Evolutionary conservation across 2,113 vertebrate species (phyloP), one percentile per base, ranked within the genome.

Genomic region (Boulengeromyrus knoepffleri): DNA sequence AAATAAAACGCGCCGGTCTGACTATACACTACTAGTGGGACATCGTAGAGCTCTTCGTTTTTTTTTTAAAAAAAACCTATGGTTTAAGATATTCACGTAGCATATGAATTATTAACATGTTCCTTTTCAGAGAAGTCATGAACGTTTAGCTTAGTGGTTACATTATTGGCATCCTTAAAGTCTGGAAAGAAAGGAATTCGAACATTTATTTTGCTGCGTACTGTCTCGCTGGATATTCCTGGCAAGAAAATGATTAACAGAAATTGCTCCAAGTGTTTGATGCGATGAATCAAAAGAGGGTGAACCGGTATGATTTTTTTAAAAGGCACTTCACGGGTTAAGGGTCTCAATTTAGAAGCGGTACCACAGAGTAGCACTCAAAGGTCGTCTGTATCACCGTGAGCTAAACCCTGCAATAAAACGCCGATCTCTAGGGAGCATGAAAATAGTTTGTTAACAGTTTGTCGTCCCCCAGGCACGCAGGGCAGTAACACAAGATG

Each of bases 221-320:
- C 31, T 53, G 85, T 31, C 46, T 24, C 15, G 49, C 31, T 36
- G 24, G 24, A 49, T 50, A 53, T 31, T 80, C 46, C 49, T 89
- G 70, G 45, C 46, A 89, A 52, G 8, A 17, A 50, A 31, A 27
- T 13, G 39, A 46, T 39, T 83, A 31, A 49, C 46, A 36, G 15
- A 89, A 89, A 83, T 45, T 27, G n/a, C 56, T 49, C 88, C 62
- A 70, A 89, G 27, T 83, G 88, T 83, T 50, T 89, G 24, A 53
- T 53, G 31, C 70, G n/a, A 89, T 52, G 24, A 53, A 52, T 74
- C 13, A 46, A 53, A 89, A 53, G 49, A 21, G 21, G 70, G 66
- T 13, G 27, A 49, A 83, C 17, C n/a, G 42, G 58, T 62, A 15
- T 46, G 45, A 50, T 88, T 88, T 66, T 88, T 31, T 70, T 13